These are phyloP conservation scores for Yasuhikotakia modesta DNA, from an alignment of 2,797 vertebrate species.

Conservation along the genomic window DNA sequence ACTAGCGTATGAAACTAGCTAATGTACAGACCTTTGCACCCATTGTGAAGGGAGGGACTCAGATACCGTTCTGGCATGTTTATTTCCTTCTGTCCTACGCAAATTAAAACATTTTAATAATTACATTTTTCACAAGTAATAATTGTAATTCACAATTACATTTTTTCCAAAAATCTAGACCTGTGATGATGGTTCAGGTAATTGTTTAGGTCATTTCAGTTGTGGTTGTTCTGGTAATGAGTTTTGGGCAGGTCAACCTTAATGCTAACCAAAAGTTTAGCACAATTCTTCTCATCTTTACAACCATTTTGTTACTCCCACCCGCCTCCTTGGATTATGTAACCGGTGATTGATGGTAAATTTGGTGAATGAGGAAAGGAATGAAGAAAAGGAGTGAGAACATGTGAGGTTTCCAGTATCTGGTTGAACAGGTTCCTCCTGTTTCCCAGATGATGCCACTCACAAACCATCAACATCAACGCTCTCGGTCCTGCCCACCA, in stretches of 20 bases:
- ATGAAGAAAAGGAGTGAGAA: background rate
- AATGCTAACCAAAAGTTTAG: background rate
- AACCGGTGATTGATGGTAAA: background rate
- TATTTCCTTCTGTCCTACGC: background rate
- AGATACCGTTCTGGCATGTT: background rate
- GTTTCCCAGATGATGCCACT: slow-evolving; percentile 60
- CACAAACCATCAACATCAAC: slow-evolving; percentile 25
- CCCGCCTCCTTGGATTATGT: background rate
- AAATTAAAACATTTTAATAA: background rate
- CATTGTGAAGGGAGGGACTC: slow-evolving; percentile 21
- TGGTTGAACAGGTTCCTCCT: slow-evolving; percentile 66
- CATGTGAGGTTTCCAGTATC: slow-evolving; percentile 50
- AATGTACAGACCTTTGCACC: slow-evolving; percentile 34
- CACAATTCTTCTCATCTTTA: background rate
- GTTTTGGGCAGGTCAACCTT: background rate
- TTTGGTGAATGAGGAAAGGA: background rate
- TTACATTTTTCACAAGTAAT: no score
- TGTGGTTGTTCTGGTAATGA: background rate
- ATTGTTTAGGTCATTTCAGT: background rate
- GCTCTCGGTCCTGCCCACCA: slow-evolving; percentile 8
- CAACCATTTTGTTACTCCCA: background rate
- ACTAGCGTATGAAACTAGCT: slow-evolving; percentile 9
- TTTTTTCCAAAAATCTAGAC: background rate
- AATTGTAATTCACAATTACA: no score
- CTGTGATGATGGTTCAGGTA: background rate